These are phyloP conservation scores for Carassius auratus DNA, from an alignment of 2,113 vertebrate species.

Conservation along the genomic window DNA sequence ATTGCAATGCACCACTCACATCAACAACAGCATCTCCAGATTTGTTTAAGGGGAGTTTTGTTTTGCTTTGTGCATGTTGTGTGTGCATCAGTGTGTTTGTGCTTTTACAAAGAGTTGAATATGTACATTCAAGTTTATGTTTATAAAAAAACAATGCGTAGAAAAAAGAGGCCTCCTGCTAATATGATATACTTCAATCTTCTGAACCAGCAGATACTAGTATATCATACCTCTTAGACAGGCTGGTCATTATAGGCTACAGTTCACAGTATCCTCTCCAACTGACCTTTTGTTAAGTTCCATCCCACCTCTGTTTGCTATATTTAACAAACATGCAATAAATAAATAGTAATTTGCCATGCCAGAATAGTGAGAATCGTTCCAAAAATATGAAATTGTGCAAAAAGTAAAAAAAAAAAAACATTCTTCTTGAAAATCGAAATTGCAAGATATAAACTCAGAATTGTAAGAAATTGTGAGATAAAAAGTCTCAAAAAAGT, in stretches of 20 bases:
- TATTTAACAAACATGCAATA: not conserved
- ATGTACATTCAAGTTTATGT: not conserved
- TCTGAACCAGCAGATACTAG: not conserved
- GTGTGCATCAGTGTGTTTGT: slow-evolving; percentile 29
- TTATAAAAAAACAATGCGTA: not conserved
- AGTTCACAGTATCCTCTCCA: not conserved
- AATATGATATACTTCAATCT: not conserved
- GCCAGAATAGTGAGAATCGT: no score
- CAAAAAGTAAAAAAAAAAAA: no score
- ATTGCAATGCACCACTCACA: slow-evolving; percentile 42
- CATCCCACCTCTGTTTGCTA: not conserved
- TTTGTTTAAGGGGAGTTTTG: not conserved
- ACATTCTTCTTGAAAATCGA: no score
- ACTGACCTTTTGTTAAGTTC: slow-evolving; percentile 1
- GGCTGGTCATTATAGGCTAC: not conserved
- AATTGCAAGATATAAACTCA: not conserved
- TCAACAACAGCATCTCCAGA: slow-evolving; percentile 53
- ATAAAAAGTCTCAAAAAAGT: no score
- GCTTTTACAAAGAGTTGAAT: not conserved
- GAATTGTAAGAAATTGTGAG: not conserved
- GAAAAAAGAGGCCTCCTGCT: not conserved
- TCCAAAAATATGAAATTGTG: no score
- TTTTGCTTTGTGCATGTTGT: slow-evolving; percentile 48
- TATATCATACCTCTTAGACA: not conserved
- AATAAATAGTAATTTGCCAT: no score